These are phyloP conservation scores for Gallinago undulata DNA, from an alignment of 2,113 vertebrate genomes.

Conservation along the genomic window DNA sequence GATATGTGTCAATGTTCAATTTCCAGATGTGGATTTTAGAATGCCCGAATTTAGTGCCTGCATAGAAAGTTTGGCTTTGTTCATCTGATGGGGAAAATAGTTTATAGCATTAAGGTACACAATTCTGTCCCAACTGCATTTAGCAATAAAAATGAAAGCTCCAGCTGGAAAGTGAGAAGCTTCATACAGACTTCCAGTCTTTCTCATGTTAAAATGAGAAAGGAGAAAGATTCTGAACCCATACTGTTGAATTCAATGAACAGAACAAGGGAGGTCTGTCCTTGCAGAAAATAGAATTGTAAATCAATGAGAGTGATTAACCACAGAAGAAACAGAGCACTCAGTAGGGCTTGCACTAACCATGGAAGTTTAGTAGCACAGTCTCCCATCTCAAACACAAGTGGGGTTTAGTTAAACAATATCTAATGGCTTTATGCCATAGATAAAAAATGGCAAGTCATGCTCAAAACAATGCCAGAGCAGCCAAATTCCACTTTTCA, in stretches of 20 bases:
- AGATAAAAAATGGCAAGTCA: slow-evolving; percentile 21
- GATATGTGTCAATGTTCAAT: not conserved
- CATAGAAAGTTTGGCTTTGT: not conserved
- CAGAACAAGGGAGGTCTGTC: slow-evolving; percentile 51
- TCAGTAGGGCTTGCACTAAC: slow-evolving; percentile 10
- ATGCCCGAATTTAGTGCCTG: not conserved
- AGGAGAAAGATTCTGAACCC: slow-evolving; percentile 31
- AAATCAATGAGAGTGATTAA: slow-evolving; percentile 53
- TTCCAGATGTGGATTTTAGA: slow-evolving; percentile 17
- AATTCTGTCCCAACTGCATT: not conserved
- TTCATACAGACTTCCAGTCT: not conserved
- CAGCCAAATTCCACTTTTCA: not conserved
- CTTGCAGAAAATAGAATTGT: slow-evolving; percentile 60
- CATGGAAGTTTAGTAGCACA: slow-evolving; percentile 12
- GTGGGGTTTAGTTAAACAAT: slow-evolving; percentile 16
- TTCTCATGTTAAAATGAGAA: slow-evolving; percentile 29
- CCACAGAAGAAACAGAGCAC: slow-evolving; percentile 10
- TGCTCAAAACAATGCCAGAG: not conserved
- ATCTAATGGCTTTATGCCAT: not conserved
- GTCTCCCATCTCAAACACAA: not conserved
- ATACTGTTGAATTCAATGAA: slow-evolving; percentile 50
- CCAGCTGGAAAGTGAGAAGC: slow-evolving; percentile 19
- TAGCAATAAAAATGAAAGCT: not conserved
- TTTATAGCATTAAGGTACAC: not conserved
- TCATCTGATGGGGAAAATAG: not conserved